phyloP scores from a whole-genome alignment of 2,797 vertebrate genomes.

The Limosa lapponica region DNA sequence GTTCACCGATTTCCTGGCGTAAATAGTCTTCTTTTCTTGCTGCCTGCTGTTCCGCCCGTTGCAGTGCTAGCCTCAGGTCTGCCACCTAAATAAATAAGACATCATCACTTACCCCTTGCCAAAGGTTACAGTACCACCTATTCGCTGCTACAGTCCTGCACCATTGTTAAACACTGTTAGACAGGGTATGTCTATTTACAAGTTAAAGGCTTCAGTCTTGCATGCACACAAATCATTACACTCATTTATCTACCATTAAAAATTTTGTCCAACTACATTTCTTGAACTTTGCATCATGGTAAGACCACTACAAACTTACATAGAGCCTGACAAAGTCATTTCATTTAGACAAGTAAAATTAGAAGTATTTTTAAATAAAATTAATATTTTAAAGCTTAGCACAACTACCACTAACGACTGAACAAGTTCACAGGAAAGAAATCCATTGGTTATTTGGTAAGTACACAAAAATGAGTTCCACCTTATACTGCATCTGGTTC shows the following conservation, averaged over 20 bases:
- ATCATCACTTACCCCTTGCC: background rate
- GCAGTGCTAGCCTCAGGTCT: conserved; percentile 90
- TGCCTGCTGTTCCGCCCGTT: conserved; percentile 93
- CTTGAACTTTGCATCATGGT: background rate
- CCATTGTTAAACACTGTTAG: background rate
- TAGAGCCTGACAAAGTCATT: background rate
- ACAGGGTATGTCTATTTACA: background rate
- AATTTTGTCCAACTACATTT: background rate
- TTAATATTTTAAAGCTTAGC: background rate
- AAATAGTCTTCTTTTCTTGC: conserved; percentile 97
- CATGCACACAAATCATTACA: fast-evolving
- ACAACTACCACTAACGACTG: background rate
- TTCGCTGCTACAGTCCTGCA: background rate
- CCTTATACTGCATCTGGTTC: background rate
- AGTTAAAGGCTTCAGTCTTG: background rate
- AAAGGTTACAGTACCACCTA: background rate
- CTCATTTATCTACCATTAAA: background rate
- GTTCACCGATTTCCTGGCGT: conserved; percentile 93
- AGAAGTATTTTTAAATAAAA: background rate
- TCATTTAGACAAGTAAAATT: background rate
- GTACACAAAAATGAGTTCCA: background rate
- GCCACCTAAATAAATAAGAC: conserved; percentile 82
- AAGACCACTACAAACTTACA: background rate
- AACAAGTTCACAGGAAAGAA: background rate
- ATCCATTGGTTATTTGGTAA: background rate